Evolutionary conservation across 2,113 vertebrate genomes (phyloP).

Genomic region (Cichladusa arquata): DNA sequence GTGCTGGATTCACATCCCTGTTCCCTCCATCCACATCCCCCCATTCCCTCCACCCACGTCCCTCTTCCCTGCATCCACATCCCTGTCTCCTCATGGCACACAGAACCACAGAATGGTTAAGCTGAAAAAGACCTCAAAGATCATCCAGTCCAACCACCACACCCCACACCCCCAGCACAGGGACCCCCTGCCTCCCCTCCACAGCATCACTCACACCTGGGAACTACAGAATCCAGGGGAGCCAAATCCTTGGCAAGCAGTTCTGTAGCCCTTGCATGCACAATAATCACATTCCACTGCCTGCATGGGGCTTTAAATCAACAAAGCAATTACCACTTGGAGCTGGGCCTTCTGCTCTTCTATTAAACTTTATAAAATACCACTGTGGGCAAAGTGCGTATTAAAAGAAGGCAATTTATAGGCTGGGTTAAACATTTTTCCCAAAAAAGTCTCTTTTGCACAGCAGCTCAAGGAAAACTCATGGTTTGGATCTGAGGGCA

Average conservation of each 20-base stretch:
- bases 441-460: not conserved
- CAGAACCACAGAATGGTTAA: fast-evolving
- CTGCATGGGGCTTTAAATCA: slow-evolving; percentile 67
- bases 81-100: not conserved
- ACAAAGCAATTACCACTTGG: slow-evolving; percentile 72
- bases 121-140: not conserved
- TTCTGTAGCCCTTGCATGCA: slow-evolving; percentile 46
- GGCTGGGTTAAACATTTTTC: slow-evolving; percentile 39
- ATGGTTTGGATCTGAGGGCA: not conserved
- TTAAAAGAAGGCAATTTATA: slow-evolving; percentile 69
- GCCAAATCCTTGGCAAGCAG: slow-evolving; percentile 55
- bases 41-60: not conserved
- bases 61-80: too few relatives aligned
- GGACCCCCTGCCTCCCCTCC: not conserved
- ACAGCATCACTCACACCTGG: not conserved
- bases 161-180: not conserved
- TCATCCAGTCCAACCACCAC: not conserved
- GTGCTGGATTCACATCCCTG: not conserved
- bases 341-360: slow-evolving; percentile 69
- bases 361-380: slow-evolving; percentile 77
- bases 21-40: too few relatives aligned
- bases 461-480: slow-evolving; percentile 1
- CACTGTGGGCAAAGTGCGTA: slow-evolving; percentile 65
- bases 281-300: slow-evolving; percentile 61
- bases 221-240: not conserved